phyloP scores from a whole-genome alignment of 2,888 invertebrate species.

The Platynereis dumerilii region DNA sequence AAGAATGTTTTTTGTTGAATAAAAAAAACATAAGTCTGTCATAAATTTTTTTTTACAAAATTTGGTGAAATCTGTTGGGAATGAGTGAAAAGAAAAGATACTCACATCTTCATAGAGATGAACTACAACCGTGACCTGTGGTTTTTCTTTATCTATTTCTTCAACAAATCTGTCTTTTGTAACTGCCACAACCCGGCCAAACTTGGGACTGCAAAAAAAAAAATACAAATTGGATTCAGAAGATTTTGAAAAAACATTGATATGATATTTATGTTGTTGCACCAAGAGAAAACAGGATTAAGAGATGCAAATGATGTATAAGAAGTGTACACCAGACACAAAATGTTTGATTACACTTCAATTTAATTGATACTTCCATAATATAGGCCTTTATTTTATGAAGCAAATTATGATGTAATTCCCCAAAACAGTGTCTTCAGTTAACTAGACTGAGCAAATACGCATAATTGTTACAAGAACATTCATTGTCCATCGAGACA shows the following conservation, averaged over 20 bases:
- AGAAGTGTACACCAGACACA: too few relatives aligned
- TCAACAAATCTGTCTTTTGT: slow-evolving; percentile 81
- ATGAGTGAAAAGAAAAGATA: slow-evolving; percentile 10
- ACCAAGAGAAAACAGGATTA: too few relatives aligned
- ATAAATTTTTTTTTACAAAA: slow-evolving; percentile 1
- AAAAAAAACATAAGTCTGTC: not conserved
- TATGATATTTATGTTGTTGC: too few relatives aligned
- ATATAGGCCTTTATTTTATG: too few relatives aligned
- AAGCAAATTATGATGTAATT: too few relatives aligned
- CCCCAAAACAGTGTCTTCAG: too few relatives aligned
- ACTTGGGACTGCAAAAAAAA: slow-evolving; percentile 65
- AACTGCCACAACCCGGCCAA: slow-evolving; percentile 80
- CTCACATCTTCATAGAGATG: slow-evolving; percentile 81
- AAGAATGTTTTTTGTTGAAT: not conserved
- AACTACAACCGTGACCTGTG: slow-evolving; percentile 81
- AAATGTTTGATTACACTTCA: too few relatives aligned
- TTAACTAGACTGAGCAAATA: too few relatives aligned
- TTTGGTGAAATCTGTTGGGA: not conserved
- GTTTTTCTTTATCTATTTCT: slow-evolving; percentile 86
- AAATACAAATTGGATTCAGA: slow-evolving; percentile 2
- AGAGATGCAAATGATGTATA: too few relatives aligned
- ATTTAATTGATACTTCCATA: too few relatives aligned
- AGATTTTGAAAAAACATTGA: not conserved
- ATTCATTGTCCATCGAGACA: too few relatives aligned
- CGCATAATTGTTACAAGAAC: too few relatives aligned